phyloP scores from a whole-genome alignment of 2,113 vertebrate species.

The Gobio gobio region DNA sequence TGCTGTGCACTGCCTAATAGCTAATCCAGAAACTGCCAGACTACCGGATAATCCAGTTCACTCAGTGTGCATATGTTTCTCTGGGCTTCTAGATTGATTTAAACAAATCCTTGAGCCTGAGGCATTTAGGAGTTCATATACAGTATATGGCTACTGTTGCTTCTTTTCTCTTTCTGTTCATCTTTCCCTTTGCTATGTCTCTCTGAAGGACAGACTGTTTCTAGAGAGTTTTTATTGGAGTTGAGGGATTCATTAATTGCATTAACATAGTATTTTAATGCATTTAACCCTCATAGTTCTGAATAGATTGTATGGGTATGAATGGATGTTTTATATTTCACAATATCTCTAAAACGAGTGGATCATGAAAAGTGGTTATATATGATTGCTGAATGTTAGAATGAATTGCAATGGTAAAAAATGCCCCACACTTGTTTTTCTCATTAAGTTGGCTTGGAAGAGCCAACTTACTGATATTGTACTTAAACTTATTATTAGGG shows the following conservation, averaged over 20 bases:
- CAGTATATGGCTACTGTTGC: neutral
- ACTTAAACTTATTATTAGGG: too few relatives aligned
- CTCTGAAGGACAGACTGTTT: neutral
- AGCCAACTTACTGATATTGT: too few relatives aligned
- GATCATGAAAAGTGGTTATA: too few relatives aligned
- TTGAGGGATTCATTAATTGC: neutral
- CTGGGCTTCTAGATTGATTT: neutral
- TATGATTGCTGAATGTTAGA: too few relatives aligned
- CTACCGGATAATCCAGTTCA: constrained; percentile 66
- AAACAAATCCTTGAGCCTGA: neutral
- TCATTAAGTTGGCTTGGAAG: too few relatives aligned
- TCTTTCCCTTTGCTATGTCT: neutral
- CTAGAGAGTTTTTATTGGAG: neutral
- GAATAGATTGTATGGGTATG: neutral
- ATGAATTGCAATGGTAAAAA: too few relatives aligned
- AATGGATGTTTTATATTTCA: neutral
- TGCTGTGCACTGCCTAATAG: constrained; percentile 49
- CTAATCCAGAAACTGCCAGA: constrained; percentile 56
- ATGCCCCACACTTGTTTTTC: too few relatives aligned
- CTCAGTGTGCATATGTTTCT: neutral
- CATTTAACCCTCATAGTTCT: neutral
- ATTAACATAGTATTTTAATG: neutral
- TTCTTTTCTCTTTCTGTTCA: neutral
- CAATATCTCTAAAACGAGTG: neutral
- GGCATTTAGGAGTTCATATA: neutral